These are phyloP conservation scores for Sminthurinus aureus DNA, from an alignment of 2,888 invertebrate genomes.

Conservation along the genomic window DNA sequence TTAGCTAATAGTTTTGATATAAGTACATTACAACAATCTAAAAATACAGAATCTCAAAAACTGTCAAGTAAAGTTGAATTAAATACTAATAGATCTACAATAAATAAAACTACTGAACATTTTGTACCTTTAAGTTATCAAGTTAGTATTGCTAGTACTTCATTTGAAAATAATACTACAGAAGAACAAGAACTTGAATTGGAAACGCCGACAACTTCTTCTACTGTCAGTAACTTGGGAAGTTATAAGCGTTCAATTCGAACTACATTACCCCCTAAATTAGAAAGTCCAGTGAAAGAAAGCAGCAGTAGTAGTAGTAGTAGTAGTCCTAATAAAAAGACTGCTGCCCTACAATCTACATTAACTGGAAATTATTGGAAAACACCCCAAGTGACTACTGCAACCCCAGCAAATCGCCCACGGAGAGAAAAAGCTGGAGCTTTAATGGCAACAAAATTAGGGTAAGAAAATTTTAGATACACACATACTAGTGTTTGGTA, in stretches of 20 bases:
- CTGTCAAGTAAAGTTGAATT: not conserved
- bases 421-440: conserved; percentile 39
- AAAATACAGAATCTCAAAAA: not conserved
- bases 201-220: not conserved
- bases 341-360: conserved; percentile 20
- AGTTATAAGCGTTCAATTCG: not conserved
- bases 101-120: too few relatives aligned
- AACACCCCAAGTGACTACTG: conserved; percentile 26
- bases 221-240: not conserved
- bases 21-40: not conserved
- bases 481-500: too few relatives aligned
- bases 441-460: conserved; percentile 31
- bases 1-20: too few relatives aligned
- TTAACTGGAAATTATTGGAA: conserved; percentile 39
- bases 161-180: too few relatives aligned
- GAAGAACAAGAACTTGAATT: too few relatives aligned
- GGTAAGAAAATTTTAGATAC: conserved; percentile 9
- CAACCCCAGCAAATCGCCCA: conserved; percentile 37
- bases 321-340: not conserved
- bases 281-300: not conserved
- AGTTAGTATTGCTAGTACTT: too few relatives aligned
- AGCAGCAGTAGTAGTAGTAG: not conserved
- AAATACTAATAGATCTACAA: not conserved
- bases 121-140: too few relatives aligned
- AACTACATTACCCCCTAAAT: not conserved